Conservation (phyloP, 2,888 invertebrate genomes). For the Polietes domitor region DNA sequence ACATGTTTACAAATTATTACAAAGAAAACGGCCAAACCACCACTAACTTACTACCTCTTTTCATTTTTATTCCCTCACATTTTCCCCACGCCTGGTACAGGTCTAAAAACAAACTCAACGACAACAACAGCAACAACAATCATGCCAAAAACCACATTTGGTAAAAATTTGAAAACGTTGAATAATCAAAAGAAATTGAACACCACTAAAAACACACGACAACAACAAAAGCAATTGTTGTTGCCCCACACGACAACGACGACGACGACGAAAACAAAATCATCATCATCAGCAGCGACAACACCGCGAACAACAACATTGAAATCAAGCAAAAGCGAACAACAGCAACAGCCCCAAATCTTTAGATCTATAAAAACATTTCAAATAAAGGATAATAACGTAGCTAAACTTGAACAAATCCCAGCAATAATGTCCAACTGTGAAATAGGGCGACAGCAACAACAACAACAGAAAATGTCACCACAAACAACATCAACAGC, state of each 20-base stretch:
- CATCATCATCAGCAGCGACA: conserved; percentile 43
- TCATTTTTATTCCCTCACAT: conserved; percentile 46
- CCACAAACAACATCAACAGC: conserved; percentile 53
- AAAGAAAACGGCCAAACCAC: conserved; percentile 41
- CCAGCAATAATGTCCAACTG: conserved; percentile 56
- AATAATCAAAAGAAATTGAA: conserved; percentile 69
- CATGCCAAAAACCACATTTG: conserved; percentile 75
- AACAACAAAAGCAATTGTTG: conserved; percentile 44
- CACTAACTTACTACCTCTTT: conserved; percentile 36
- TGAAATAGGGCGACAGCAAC: conserved; percentile 37
- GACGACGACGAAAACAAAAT: conserved; percentile 59
- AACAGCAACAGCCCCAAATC: conserved; percentile 53
- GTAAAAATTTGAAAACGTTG: conserved; percentile 75
- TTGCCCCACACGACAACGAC: conserved; percentile 68
- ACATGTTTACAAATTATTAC: neutral
- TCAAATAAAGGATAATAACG: conserved; percentile 60
- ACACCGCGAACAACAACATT: conserved; percentile 60
- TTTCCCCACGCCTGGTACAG: conserved; percentile 66
- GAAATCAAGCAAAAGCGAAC: conserved; percentile 58
- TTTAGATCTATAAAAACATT: conserved; percentile 57
- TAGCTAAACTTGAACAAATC: conserved; percentile 31
- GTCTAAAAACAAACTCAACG: conserved; percentile 73
- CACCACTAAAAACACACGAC: conserved; percentile 60
- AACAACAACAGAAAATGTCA: conserved; percentile 23
- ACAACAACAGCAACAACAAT: no score